Evolutionary conservation across 2,797 vertebrate species (phyloP).

Genomic region (Menidia menidia): DNA sequence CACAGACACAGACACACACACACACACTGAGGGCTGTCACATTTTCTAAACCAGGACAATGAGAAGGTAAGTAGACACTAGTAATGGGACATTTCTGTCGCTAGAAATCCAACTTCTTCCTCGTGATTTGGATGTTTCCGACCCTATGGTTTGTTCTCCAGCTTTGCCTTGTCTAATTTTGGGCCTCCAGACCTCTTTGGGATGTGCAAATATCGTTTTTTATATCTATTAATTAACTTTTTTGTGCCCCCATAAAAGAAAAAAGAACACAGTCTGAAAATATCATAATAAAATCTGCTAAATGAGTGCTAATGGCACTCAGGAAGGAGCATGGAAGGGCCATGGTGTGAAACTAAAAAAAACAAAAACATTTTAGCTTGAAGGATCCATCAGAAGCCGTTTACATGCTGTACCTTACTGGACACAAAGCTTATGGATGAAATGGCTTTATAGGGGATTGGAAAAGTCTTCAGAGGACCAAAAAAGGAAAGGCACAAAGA

Average conservation of each 20-base stretch:
- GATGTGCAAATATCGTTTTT: too few species aligned
- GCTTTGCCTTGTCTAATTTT: not conserved
- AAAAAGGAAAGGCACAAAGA: conserved; percentile 16
- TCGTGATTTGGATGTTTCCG: not conserved
- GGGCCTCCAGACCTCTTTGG: too few species aligned
- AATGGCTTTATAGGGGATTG: conserved; percentile 37
- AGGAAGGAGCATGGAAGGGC: too few species aligned
- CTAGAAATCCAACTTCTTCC: conserved; percentile 1
- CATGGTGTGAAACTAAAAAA: too few species aligned
- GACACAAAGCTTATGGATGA: conserved; percentile 47
- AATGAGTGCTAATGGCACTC: too few species aligned
- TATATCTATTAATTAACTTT: too few species aligned
- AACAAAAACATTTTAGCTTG: not conserved
- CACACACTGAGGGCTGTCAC: conserved; percentile 63
- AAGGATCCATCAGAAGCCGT: conserved; percentile 37
- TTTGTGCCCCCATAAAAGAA: too few species aligned
- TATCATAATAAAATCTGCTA: too few species aligned
- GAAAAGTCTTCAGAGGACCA: conserved; percentile 13
- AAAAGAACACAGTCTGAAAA: too few species aligned
- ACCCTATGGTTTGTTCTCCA: not conserved
- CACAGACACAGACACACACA: conserved; percentile 59
- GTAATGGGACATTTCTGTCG: conserved; percentile 20
- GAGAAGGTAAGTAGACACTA: conserved; percentile 41
- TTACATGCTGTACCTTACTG: conserved; percentile 30
- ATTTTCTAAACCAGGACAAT: conserved; percentile 76